Base-by-base conservation (phyloP, 2,797 vertebrate species). In the Myotis pilosus region DNA sequence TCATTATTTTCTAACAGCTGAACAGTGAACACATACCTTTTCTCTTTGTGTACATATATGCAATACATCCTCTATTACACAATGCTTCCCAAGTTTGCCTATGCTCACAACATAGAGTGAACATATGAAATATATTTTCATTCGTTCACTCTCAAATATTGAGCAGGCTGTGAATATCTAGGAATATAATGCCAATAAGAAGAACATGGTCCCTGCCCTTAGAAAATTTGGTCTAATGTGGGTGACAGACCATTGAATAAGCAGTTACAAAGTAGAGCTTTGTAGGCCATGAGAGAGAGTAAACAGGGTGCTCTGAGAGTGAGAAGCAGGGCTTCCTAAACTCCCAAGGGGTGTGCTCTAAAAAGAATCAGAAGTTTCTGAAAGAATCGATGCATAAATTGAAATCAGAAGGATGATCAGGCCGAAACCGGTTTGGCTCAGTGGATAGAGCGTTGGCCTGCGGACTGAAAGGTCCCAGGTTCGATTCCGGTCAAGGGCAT, bases 1-100 rank as follows among this genome's bases (percentile, higher is more conserved):
- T 44, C 33, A 13, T 92, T 84, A n/a, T 68, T 87, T 87, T 92
- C 62, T 80, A 83, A 86, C 66, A 95, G 49, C 71, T 74, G 55
- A 89, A 83, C 36, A 76, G 17, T 36, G 74, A 92, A 57, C 23
- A 83, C 49, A 38, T 75, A 30, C 47, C 41, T 91, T 94, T 92
- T 92, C 90, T 90, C 20, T 78, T 96, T 76, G 68, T 84, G 6
- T 64, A 30, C 23, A 55, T 60, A 53, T 33, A 57, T 30, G 8
- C 1, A 83, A 69, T 36, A 3, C 41, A 36, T 57, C n/a, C n/a
- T 76, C 17, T 87, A 76, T 44, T 38, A 66, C 30, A 44, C 13
- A n/a, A 83, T 16, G 15, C 51, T 71, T 57, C 36, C 62, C 47
- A 71, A 66, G 22, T 25, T 16, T 91, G n/a, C 88, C 36, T 23